Percentiles rank a stretch among this genome's conserved stretches.
These are phyloP conservation scores for Tyria jacobaeae DNA, from an alignment of 2,888 invertebrate species.

Conservation along the genomic window DNA sequence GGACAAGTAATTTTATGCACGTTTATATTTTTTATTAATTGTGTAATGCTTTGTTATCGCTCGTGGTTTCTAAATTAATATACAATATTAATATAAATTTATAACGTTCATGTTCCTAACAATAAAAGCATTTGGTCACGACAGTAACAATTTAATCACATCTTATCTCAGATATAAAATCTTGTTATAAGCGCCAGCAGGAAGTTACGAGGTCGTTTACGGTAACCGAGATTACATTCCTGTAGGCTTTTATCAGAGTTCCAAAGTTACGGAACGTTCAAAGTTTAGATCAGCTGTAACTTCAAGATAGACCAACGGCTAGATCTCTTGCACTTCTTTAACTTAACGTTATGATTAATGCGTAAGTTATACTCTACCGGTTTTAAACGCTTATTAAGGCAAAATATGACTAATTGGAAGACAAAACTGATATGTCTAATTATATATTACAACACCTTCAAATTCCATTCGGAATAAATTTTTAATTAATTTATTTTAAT, in stretches of 20 bases:
- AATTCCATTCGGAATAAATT: too few species aligned
- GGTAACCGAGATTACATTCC: constrained; percentile 15
- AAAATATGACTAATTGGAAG: too few species aligned
- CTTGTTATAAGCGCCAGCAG: constrained; percentile 1
- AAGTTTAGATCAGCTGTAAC: constrained; percentile 4
- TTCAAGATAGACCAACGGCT: background rate
- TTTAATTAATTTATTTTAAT: too few species aligned
- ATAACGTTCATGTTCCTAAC: background rate
- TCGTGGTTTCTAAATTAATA: too few species aligned
- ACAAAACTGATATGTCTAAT: too few species aligned
- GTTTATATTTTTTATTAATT: too few species aligned
- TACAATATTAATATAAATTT: background rate
- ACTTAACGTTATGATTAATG: background rate
- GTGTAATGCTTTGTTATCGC: too few species aligned
- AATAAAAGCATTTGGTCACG: constrained; percentile 1
- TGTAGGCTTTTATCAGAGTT: constrained; percentile 8
- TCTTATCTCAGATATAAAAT: constrained; percentile 7
- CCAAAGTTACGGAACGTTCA: constrained; percentile 12
- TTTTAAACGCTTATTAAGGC: too few species aligned
- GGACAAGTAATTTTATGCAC: too few species aligned
- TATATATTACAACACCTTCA: too few species aligned
- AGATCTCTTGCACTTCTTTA: background rate
- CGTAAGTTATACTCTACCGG: background rate
- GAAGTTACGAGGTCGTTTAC: constrained; percentile 11
- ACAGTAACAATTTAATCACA: constrained; percentile 8